Evolutionary conservation across 2,888 invertebrate species (phyloP), one percentile per base, ranked within the genome.

Genomic region (Xestobium rufovillosum): DNA sequence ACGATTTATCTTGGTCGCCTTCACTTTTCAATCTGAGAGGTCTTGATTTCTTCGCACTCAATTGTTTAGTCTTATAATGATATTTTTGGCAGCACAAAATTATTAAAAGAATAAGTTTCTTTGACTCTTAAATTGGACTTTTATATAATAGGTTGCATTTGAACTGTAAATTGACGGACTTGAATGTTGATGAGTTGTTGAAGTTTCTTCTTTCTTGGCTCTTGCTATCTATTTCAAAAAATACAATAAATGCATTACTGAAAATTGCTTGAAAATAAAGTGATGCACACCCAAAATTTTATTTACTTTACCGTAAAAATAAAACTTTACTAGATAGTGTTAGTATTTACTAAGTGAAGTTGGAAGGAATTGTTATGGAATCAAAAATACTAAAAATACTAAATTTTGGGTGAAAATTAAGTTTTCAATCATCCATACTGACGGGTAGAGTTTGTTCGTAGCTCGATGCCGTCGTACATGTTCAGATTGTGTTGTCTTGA

Each of bases 381-480:
- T 15, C 4, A 23, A 9, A 26, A 12, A 32, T 17, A 26, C 10
- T 14, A 25, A 14, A 26, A n/a, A 26, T 23, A 26, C 15, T 17
- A 25, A 34, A 45, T 49, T 44, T 48, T 51, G 43, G 47, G 44
- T 48, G 42, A 35, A 31, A 37, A 43, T 49, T 41, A 63, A 59
- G 57, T 58, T 61, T 65, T 66, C 79, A 78, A 80, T 80, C 79
- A 80, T 79, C 81, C 81, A 75, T 81, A 82, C 76, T 81, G 81
- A 71, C 82, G 78, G 63, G 80, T 80, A 59, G 80, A 77, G 69
- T 79, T 79, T n/a, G n/a, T n/a, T 66, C 81, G 72, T 44, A 82
- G 73, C 67, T 81, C 80, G 59, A 73, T 75, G 44, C 82, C 82
- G 63, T 80, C 81, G 71, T 80, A 82, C 69, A 82, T 75, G 70